Evolutionary conservation across 2,797 vertebrate genomes (phyloP), one percentile per base, ranked within the genome.

Genomic region (Sebastes itinus): DNA sequence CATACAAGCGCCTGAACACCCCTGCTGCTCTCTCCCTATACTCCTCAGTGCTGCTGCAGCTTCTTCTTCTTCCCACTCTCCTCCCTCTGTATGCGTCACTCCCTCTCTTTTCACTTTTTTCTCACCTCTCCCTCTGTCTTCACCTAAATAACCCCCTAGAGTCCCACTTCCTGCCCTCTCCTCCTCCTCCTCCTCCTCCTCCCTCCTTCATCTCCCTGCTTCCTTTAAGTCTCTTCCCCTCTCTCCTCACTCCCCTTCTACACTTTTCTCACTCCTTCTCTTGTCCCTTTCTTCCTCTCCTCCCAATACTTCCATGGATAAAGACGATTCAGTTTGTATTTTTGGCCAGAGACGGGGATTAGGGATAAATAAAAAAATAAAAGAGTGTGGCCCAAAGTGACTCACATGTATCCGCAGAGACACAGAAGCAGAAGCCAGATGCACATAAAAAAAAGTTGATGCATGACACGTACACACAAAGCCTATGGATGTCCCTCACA

Each of bases 271-370:
- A 30, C 22, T 42, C 60, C 35, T 32, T 61, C 35, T 75, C 78
- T 54, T 66, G 32, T 59, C 28, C 49, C 52, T 30, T 6, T 35
- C 18, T 28, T 27, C 23, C 49, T 55, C 16, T 80, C 67, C 56
- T 77, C 62, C 76, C 63, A 65, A 67, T 86, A 77, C 81, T 78
- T 58, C 70, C 46, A 49, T 73, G 87, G 84, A 87, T 84, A 77
- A 88, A 87, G 70, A 79, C 18, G 62, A 90, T 86, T 90, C 83
- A 78, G 65, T 80, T 58, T 78, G 59, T 89, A 88, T 84, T 88
- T 86, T 88, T 84, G 84, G 82, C 86, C 38, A 68, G 59, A 80
- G 72, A 77, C 16, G 8, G 61, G 73, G 81, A 90, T 87, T 87
- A 77, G 68, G 25, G 72, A 69, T 58, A 85, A 73, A 82, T 65